Evolutionary conservation across 2,888 invertebrate species (phyloP), one percentile per base, ranked within the genome.

Genomic region (Pollenia angustigena): DNA sequence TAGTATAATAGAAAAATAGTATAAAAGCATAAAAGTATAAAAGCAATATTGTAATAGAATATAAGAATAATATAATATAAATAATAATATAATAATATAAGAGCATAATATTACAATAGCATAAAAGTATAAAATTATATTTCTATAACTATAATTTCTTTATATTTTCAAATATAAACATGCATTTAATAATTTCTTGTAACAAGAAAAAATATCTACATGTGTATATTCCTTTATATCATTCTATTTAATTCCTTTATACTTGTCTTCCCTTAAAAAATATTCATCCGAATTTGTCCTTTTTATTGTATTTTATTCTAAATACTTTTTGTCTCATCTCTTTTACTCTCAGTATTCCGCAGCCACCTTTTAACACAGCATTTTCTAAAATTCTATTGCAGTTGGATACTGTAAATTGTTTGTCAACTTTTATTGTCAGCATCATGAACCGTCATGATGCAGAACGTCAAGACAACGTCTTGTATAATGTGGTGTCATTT

Each of bases 351-450:
- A 68, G 40, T 69, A 44, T 23, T 4, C 1, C 71, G 32, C 42
- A 42, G 8, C 40, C 48, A 60, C 44, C 23, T 42, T 64, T 64
- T 56, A 78, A 48, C 71, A 72, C 1, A 46, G 66, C 58, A 32
- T 78, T 83, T 48, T 78, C 48, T 76, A 46, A n/a, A 18, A 48
- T 44, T n/a, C 62, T 54, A 74, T 62, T 81, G 80, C 76, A 81
- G 56, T 71, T 76, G 11, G 40, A 68, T 81, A 81, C 76, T 78
- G 72, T 60, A 71, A 78, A 81, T 72, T 81, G 79, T 83, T 32
- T 86, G 64, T 46, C 79, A 86, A 80, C 69, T 79, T 82, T 32
- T 56, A 85, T 82, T 85, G 79, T 79, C 79, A 79, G 79, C 79
- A 78, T 81, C 75, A 81, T 69, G 46, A 80, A n/a, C 69, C 58